These are phyloP conservation scores for Hypotaenidia okinawae DNA, from an alignment of 2,797 vertebrate genomes.

Conservation along the genomic window DNA sequence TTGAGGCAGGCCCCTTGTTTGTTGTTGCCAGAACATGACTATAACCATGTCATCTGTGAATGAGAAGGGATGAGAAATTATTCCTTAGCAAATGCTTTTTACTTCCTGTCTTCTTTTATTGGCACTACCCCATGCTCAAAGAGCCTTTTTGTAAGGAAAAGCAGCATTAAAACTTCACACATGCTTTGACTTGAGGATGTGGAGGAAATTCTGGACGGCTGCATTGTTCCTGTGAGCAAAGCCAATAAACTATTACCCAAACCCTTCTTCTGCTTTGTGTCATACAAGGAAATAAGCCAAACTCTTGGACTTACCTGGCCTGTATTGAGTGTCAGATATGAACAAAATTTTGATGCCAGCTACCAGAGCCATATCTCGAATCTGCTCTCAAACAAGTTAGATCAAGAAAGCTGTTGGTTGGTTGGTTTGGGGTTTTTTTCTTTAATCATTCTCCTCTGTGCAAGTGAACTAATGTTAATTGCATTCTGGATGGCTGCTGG, in stretches of 20 bases:
- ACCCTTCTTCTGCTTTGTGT: slow-evolving; percentile 14
- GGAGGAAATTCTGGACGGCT: background rate
- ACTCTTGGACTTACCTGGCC: slow-evolving; percentile 12
- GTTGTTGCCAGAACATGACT: background rate
- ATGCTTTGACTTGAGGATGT: slow-evolving; percentile 28
- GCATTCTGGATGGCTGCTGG: slow-evolving; percentile 2
- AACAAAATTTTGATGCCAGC: slow-evolving; percentile 14
- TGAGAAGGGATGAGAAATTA: background rate
- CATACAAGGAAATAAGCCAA: slow-evolving; percentile 12
- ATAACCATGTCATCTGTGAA: background rate
- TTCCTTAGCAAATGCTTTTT: background rate
- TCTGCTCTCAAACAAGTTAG: slow-evolving; percentile 9
- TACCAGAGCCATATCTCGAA: background rate
- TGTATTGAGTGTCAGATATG: background rate
- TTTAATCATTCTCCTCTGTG: background rate
- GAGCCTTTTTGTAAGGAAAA: slow-evolving; percentile 5
- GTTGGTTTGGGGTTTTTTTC: background rate
- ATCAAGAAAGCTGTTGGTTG: background rate
- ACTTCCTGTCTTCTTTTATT: background rate
- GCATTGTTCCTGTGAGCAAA: background rate
- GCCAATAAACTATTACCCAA: slow-evolving; percentile 3
- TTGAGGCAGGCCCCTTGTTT: background rate
- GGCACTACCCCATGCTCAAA: background rate
- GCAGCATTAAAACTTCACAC: slow-evolving; percentile 1
- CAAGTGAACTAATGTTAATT: background rate